Percentiles rank a stretch among this genome's conserved stretches.
phyloP scores from a whole-genome alignment of 2,797 vertebrate genomes.

The Phalloptychus januarius region DNA sequence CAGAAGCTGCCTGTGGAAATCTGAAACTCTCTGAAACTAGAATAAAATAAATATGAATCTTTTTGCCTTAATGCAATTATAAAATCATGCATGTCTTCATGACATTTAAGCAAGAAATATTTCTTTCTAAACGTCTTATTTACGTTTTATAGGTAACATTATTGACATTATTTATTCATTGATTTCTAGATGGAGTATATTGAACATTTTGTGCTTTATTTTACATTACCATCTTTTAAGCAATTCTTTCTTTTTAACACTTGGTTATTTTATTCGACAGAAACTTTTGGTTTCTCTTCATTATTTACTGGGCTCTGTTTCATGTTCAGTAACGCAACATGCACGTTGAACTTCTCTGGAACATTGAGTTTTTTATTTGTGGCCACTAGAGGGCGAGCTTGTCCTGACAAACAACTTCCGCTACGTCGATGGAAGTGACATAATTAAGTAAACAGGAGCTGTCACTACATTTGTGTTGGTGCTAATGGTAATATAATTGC shows the following conservation, averaged over 20 bases:
- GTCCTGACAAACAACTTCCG: constrained; percentile 38
- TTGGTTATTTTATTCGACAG: not conserved
- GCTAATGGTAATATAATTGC: constrained; percentile 19
- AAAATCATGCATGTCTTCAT: not conserved
- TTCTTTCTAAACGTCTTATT: not conserved
- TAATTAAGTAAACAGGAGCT: constrained; percentile 65
- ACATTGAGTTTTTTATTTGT: not conserved
- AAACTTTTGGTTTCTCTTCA: not conserved
- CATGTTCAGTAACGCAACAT: not conserved
- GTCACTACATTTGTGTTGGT: constrained; percentile 18
- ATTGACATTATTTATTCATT: not conserved
- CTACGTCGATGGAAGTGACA: constrained; percentile 58
- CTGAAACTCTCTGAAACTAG: not conserved
- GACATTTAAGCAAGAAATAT: not conserved
- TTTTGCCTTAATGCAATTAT: not conserved
- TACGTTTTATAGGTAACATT: not conserved
- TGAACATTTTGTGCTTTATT: not conserved
- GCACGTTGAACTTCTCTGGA: not conserved
- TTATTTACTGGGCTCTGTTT: not conserved
- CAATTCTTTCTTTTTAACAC: not conserved
- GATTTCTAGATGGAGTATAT: not conserved
- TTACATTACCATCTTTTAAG: not conserved
- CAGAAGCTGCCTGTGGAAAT: not conserved
- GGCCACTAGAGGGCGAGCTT: not conserved
- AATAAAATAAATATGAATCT: not conserved